These are phyloP conservation scores for Psilopsiagon aurifrons DNA, from an alignment of 2,113 vertebrate species.

Conservation along the genomic window DNA sequence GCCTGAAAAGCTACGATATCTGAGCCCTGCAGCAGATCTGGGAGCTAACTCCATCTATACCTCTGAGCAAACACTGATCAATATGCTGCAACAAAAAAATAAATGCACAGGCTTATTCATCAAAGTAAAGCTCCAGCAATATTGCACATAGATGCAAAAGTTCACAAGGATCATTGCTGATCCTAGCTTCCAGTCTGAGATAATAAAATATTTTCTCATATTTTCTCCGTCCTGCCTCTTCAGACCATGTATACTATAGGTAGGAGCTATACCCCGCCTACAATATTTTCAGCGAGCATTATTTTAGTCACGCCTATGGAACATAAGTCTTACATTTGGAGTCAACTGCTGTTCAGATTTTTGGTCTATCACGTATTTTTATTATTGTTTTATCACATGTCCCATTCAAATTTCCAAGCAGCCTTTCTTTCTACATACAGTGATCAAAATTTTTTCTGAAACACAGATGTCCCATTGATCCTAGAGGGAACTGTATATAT, in stretches of 20 bases:
- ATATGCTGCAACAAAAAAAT: background rate
- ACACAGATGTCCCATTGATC: background rate
- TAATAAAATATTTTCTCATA: background rate
- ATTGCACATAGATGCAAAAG: background rate
- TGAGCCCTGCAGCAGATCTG: background rate
- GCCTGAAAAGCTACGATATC: background rate
- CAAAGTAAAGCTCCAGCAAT: background rate
- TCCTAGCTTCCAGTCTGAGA: background rate
- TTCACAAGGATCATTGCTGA: background rate
- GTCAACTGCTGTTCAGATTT: rapidly evolving
- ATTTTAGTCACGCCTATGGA: background rate
- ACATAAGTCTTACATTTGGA: background rate
- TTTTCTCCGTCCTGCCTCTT: background rate
- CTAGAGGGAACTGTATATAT: background rate
- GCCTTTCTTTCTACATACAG: background rate
- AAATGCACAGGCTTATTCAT: background rate
- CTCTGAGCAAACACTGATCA: background rate
- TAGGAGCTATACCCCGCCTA: background rate
- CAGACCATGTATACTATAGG: background rate
- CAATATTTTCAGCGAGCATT: background rate
- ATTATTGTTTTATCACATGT: background rate
- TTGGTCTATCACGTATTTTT: background rate
- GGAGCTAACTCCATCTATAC: background rate
- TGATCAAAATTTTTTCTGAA: background rate
- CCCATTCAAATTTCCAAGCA: background rate